Conservation (phyloP, 2,888 invertebrate species). For the Cheilosia impressa region DNA sequence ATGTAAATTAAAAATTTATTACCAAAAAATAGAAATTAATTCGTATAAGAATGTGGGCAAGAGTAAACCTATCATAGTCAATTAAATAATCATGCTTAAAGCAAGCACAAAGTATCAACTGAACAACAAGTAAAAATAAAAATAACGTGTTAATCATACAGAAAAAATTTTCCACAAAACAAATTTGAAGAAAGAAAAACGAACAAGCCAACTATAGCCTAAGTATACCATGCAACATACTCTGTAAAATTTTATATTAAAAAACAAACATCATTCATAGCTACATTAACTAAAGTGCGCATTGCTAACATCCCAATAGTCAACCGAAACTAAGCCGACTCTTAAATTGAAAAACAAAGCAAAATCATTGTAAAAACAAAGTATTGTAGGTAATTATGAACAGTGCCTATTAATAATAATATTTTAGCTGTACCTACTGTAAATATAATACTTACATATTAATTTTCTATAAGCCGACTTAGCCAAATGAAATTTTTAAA, state of each 20-base stretch:
- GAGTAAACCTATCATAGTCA: constrained; percentile 53
- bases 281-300: constrained; percentile 19
- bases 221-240: constrained; percentile 58
- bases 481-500: constrained; percentile 16
- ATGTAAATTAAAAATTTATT: constrained; percentile 22
- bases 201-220: constrained; percentile 59
- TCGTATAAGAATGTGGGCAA: not conserved
- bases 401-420: constrained; percentile 67
- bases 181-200: constrained; percentile 5
- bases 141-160: constrained; percentile 11
- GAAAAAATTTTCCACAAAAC: constrained; percentile 13
- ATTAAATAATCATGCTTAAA: constrained; percentile 55
- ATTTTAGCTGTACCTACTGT: constrained; percentile 34
- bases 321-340: constrained; percentile 17
- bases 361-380: constrained; percentile 52
- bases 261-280: constrained; percentile 40
- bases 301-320: constrained; percentile 26
- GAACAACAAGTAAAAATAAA: constrained; percentile 4
- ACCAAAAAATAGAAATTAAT: not conserved
- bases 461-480: constrained; percentile 53
- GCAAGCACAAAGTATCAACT: constrained; percentile 23
- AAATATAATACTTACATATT: constrained; percentile 25
- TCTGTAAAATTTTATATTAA: constrained; percentile 37
- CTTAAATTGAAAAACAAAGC: not conserved
- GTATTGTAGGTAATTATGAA: constrained; percentile 70